Evolutionary conservation across 2,797 vertebrate species (phyloP), one percentile per base, ranked within the genome.

Genomic region (Microhierax caerulescens): DNA sequence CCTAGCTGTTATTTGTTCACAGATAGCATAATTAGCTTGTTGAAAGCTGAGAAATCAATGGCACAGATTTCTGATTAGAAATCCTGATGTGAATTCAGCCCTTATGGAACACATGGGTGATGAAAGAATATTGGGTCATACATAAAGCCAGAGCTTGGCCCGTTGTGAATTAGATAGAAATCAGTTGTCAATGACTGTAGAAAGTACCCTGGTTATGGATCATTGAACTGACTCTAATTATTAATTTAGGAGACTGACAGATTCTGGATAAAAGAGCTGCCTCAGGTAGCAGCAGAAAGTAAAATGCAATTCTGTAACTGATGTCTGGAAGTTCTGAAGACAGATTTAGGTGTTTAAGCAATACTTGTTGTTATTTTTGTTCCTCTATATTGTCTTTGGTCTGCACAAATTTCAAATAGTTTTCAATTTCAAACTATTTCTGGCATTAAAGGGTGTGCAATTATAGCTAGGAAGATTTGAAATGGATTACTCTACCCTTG

Each of bases 211-310:
- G 70, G 70, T 45, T 96, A 61, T 59, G 93, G 88, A 91, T 96
- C 92, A 51, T 11, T 81, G 95, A 95, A 63, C 73, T 80, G 88
- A 24, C 83, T 91, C 88, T 91, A 78, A 95, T 91, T 86, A 95
- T 91, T 86, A 94, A 92, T 97, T 95, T 75, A 85, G 80, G 73
- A 89, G 88, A 64, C 47, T 94, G 93, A 79, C 93, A 91, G 57
- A 47, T 63, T 94, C 85, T 63, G 82, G 59, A 8, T 53, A 78
- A 32, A 32, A 45, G 47, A 79, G 60, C 70, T 86, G 88, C 50
- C 60, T 94, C 59, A 77, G 67, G 85, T 92, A 86, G 60, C 53
- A 93, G 64, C 57, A 92, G 56, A 57, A 80, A 78, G 64, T 64
- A 61, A 87, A 91, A 65, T 69, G 56, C 81, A 80, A 5, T 88